These are phyloP conservation scores for Diachasma alloeum DNA, from an alignment of 1,140 invertebrate species.

Conservation along the genomic window DNA sequence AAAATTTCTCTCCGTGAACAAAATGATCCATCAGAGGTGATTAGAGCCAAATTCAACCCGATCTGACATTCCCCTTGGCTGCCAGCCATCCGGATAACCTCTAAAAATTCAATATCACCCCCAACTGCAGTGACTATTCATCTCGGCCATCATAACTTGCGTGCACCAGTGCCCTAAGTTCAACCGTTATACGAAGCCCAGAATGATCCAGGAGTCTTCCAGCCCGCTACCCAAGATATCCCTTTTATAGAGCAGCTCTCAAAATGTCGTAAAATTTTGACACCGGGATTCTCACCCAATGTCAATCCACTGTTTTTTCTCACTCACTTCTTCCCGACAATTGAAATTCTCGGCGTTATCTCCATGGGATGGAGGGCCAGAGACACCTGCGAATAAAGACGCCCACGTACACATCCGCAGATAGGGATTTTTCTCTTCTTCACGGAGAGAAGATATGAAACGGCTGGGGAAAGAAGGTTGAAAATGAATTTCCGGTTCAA, in stretches of 20 bases:
- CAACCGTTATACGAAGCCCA: background rate
- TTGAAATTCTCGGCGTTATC: background rate
- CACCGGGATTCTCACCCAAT: slow-evolving; percentile 11
- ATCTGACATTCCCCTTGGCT: background rate
- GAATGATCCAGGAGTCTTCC: background rate
- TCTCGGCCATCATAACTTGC: background rate
- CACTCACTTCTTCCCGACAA: background rate
- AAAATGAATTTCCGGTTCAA: slow-evolving; percentile 7
- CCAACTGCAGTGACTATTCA: slow-evolving; percentile 3
- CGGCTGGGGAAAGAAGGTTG: background rate
- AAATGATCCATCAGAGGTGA: too few species aligned
- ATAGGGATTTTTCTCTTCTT: background rate
- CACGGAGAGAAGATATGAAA: background rate
- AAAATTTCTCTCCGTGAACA: too few species aligned
- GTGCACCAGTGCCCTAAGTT: background rate
- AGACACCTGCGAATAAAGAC: background rate
- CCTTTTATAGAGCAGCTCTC: slow-evolving; percentile 39
- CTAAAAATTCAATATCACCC: background rate
- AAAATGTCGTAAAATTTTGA: slow-evolving; percentile 49
- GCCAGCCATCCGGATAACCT: background rate
- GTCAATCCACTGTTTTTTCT: background rate
- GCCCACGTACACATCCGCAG: background rate
- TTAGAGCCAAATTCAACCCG: too few species aligned
- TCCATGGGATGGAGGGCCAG: background rate
- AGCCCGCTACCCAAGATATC: slow-evolving; percentile 13